Percentiles rank a stretch among this genome's conserved stretches.
These are phyloP conservation scores for Lacanobia wlatinum DNA, from an alignment of 2,888 invertebrate species.

Conservation along the genomic window DNA sequence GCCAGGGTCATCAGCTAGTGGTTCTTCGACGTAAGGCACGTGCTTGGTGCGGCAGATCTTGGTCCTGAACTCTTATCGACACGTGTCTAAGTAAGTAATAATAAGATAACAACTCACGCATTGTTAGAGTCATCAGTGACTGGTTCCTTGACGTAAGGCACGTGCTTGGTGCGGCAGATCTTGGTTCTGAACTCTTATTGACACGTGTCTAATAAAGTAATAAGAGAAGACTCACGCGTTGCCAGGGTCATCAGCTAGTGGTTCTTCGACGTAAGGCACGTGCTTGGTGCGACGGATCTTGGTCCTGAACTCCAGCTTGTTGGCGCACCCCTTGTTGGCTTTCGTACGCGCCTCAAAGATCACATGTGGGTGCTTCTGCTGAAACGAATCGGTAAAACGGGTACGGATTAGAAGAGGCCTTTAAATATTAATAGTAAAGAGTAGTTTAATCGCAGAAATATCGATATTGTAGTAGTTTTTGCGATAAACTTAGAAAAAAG, in stretches of 20 bases:
- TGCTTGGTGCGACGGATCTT: constrained; percentile 92
- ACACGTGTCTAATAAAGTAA: not conserved
- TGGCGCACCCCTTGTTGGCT: constrained; percentile 97
- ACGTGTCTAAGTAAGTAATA: not conserved
- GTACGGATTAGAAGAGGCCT: constrained; percentile 63
- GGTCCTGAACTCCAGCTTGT: constrained; percentile 94
- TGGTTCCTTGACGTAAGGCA: constrained; percentile 83
- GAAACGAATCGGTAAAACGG: constrained; percentile 91
- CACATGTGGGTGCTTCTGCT: constrained; percentile 99
- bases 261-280: constrained; percentile 85
- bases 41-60: constrained; percentile 93
- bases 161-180: constrained; percentile 92
- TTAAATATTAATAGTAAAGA: not conserved
- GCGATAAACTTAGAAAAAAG: not conserved
- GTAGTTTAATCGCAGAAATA: too few species aligned
- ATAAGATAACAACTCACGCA: constrained; percentile 78
- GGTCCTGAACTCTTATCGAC: constrained; percentile 74
- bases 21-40: constrained; percentile 85
- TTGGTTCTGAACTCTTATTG: constrained; percentile 92
- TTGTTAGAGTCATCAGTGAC: constrained; percentile 81
- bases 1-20: constrained; percentile 81
- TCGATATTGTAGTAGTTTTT: not conserved
- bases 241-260: constrained; percentile 81
- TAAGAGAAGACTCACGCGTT: constrained; percentile 78
- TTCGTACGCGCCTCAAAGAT: constrained; percentile 98